Base-by-base conservation (phyloP, 2,888 invertebrate genomes). In the Metacarcinus magister region DNA sequence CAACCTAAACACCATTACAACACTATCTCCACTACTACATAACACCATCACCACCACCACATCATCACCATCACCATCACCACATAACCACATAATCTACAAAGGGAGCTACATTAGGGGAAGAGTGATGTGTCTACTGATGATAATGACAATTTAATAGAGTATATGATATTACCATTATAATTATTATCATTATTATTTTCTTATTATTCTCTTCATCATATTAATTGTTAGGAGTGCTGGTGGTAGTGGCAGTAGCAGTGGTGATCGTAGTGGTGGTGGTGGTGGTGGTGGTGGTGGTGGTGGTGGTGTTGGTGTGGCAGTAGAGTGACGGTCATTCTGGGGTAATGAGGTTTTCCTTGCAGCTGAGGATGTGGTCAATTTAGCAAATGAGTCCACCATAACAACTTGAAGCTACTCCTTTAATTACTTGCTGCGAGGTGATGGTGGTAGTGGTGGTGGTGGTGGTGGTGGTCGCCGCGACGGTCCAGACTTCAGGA, bases 311-410 rank as follows among this genome's bases (percentile, higher is more conserved):
- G 67, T 19, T 67, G 67, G 67, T 23, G n/a, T 23, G 67, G 67
- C 67, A 67, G 67, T 67, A 67, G 67, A 67, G n/a, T 67, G 67
- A 67, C 67, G 67, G 67, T 67, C 67, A 67, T 67, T 67, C 67
- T 16, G 10, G 67, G 67, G 67, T 67, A n/a, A 67, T 67, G 67
- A 67, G 23, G 67, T 67, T 67, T 67, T 67, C 67, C 67, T 23
- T 10, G n/a, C 10, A 16, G 67, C 2, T 67, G 67, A 67, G 67
- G 19, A 67, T 19, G 67, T 2, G 67, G 67, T 67, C n/a, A 67
- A 67, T 67, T 67, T 67, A 67, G 16, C 23, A 23, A 67, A 16
- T 67, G 67, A 67, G 16, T 67, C 19, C n/a, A n/a, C 23, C 19
- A 16, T 4, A 67, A 67, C 67, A 67, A 67, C 67, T 67, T 67